These are phyloP conservation scores for Gymnogyps californianus DNA, from an alignment of 2,113 vertebrate species.

Conservation along the genomic window DNA sequence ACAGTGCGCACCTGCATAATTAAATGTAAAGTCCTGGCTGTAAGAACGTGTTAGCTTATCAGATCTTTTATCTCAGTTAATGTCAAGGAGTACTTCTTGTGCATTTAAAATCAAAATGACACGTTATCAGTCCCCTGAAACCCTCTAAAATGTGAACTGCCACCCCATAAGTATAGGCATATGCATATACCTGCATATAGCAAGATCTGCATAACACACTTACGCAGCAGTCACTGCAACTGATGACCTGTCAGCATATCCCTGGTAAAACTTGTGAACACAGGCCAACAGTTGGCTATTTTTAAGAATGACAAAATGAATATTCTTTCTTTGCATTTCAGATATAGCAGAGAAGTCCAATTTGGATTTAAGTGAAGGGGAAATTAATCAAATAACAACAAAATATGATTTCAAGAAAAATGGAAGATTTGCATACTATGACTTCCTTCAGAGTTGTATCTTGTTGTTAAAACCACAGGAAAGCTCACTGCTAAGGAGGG, in stretches of 20 bases:
- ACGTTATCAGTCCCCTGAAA: not conserved
- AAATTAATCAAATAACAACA: slow-evolving; percentile 63
- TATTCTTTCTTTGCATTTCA: slow-evolving; percentile 18
- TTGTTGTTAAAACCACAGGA: slow-evolving; percentile 61
- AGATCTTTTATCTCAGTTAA: not conserved
- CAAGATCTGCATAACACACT: not conserved
- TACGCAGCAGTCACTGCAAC: not conserved
- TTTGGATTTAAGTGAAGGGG: slow-evolving; percentile 60
- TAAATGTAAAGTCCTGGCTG: not conserved
- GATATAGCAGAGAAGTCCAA: slow-evolving; percentile 65
- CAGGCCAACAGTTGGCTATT: not conserved
- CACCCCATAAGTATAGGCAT: not conserved
- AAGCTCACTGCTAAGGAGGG: slow-evolving; percentile 23
- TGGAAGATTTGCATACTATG: slow-evolving; percentile 65
- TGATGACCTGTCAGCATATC: not conserved
- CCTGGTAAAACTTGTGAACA: not conserved
- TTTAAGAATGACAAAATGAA: not conserved
- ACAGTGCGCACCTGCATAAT: not conserved
- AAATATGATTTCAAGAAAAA: slow-evolving; percentile 67
- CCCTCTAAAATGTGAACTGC: not conserved
- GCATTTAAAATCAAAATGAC: not conserved
- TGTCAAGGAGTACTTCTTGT: not conserved
- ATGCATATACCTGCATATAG: not conserved
- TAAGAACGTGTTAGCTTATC: not conserved
- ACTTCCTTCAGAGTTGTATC: slow-evolving; percentile 72